Conservation (phyloP, 1,140 invertebrate genomes). For the Melitaea cinxia region DNA sequence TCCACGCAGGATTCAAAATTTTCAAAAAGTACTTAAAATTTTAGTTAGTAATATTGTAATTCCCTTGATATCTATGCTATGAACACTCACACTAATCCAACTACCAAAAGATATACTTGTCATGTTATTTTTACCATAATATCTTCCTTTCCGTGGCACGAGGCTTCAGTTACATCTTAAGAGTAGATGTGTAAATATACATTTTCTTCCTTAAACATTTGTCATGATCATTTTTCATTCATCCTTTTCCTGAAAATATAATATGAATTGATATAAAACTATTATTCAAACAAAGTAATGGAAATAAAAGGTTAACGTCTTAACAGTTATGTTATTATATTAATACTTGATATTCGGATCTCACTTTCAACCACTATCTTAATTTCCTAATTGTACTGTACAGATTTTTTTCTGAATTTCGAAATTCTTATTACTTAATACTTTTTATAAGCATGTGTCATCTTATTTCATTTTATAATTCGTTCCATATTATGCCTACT, state of each 20-base stretch:
- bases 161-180: neutral
- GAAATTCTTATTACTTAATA: neutral
- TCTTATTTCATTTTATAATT: neutral
- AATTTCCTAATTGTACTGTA: neutral
- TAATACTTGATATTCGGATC: neutral
- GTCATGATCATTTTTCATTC: neutral
- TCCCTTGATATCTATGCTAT: too few relatives aligned
- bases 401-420: too few relatives aligned
- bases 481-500: neutral
- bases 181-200: neutral
- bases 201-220: neutral
- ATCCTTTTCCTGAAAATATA: slow-evolving; percentile 1
- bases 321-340: too few relatives aligned
- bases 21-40: too few relatives aligned
- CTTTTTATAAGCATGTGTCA: neutral
- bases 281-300: neutral
- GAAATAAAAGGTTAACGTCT: neutral
- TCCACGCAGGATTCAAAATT: too few relatives aligned
- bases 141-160: too few relatives aligned
- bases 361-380: neutral
- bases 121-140: too few relatives aligned
- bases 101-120: too few relatives aligned
- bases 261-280: neutral
- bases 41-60: too few relatives aligned
- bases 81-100: too few relatives aligned